Conservation (phyloP, 2,113 vertebrate species). For the Actinemys pallida region DNA sequence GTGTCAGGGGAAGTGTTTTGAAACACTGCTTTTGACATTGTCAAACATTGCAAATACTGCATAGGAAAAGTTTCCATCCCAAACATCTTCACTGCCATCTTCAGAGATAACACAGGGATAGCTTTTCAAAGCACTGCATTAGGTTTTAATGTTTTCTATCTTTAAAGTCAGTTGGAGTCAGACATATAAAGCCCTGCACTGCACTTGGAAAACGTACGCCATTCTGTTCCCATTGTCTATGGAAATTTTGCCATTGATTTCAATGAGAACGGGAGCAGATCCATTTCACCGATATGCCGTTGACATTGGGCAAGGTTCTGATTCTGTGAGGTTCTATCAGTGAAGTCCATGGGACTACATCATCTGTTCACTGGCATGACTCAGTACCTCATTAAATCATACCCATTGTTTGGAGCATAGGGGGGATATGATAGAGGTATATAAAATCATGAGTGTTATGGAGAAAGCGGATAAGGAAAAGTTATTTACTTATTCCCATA, state of each 20-base stretch:
- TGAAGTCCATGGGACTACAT: rapidly evolving
- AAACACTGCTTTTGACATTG: neutral
- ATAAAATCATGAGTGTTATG: no score
- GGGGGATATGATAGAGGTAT: neutral
- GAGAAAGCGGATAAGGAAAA: no score
- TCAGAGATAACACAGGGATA: neutral
- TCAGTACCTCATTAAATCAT: neutral
- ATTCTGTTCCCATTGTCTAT: neutral
- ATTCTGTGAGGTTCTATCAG: neutral
- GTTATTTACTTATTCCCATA: no score
- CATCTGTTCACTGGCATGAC: neutral
- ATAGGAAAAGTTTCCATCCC: neutral
- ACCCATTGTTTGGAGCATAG: neutral
- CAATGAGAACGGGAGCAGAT: neutral
- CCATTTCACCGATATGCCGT: rapidly evolving
- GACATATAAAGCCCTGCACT: neutral
- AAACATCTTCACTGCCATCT: neutral
- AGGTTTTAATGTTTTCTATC: neutral
- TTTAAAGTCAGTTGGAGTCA: neutral
- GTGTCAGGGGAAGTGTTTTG: neutral
- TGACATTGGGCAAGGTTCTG: neutral
- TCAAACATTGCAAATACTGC: neutral
- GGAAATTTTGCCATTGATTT: neutral
- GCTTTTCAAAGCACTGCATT: neutral
- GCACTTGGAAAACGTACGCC: neutral